phyloP scores from a whole-genome alignment of 2,113 vertebrate genomes.

The Cnemophilus loriae region DNA sequence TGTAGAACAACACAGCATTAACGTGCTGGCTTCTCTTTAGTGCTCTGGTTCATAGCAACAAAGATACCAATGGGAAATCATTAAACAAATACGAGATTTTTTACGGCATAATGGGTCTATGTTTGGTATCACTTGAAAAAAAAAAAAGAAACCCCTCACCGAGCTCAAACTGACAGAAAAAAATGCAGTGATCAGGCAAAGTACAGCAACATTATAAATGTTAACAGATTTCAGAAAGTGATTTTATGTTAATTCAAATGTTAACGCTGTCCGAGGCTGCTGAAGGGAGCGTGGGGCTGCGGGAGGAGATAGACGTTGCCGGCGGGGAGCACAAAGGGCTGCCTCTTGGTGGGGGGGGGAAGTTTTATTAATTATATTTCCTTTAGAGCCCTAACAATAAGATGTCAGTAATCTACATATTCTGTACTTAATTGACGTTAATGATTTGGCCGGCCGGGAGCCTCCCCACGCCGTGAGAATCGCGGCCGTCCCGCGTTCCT shows the following conservation, averaged over 20 bases:
- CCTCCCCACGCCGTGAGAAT: slow-evolving; percentile 24
- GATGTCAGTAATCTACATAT: slow-evolving; percentile 2
- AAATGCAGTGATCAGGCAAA: not conserved
- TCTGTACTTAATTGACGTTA: slow-evolving; percentile 38
- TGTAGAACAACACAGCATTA: slow-evolving; percentile 55
- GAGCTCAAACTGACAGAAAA: not conserved
- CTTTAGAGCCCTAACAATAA: slow-evolving; percentile 34
- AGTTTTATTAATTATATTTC: slow-evolving; percentile 58
- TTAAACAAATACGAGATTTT: slow-evolving; percentile 55
- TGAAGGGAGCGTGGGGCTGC: not conserved
- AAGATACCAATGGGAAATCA: slow-evolving; percentile 66
- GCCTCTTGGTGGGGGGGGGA: not conserved
- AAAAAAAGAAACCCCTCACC: not conserved
- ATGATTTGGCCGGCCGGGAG: slow-evolving; percentile 21
- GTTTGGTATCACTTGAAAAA: not conserved
- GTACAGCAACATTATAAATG: not conserved
- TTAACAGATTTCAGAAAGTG: slow-evolving; percentile 22
- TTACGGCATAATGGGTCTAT: slow-evolving; percentile 25
- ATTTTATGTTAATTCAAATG: slow-evolving; percentile 43
- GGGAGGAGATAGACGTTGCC: not conserved
- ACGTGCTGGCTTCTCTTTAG: slow-evolving; percentile 47
- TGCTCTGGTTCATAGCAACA: slow-evolving; percentile 61
- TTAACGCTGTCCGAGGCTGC: not conserved
- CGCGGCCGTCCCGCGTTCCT: not conserved
- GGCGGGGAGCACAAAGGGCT: slow-evolving; percentile 34